Evolutionary conservation across 1,140 invertebrate species (phyloP).

Genomic region (Diprion similis): DNA sequence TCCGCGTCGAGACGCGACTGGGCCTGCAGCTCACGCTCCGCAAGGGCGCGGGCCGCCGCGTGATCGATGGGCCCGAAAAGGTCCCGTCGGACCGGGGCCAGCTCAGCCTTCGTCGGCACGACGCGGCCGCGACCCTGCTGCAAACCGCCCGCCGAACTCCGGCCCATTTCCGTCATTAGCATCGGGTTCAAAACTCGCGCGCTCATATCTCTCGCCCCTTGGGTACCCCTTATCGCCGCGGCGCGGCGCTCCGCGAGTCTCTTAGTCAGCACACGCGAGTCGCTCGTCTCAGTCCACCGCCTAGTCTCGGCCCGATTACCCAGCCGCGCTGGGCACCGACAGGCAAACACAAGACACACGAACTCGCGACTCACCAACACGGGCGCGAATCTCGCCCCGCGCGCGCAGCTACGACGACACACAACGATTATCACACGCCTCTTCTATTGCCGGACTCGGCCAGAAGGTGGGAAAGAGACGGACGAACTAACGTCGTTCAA

Average conservation of each 20-base stretch:
- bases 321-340: background rate
- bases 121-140: slow-evolving; percentile 29
- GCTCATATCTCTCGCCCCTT: slow-evolving; percentile 50
- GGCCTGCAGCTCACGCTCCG: slow-evolving; percentile 55
- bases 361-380: no score
- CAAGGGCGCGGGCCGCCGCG: slow-evolving; percentile 56
- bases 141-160: slow-evolving; percentile 42
- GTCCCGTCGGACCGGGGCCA: slow-evolving; percentile 57
- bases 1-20: slow-evolving; percentile 56
- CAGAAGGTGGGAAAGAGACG: no score
- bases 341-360: background rate
- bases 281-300: no score
- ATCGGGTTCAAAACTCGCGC: slow-evolving; percentile 61
- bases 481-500: no score
- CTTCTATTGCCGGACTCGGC: no score
- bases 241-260: background rate
- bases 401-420: no score
- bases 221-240: background rate
- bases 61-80: slow-evolving; percentile 65
- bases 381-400: no score
- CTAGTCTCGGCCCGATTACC: background rate
- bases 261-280: background rate
- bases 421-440: no score
- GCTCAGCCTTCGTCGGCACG: slow-evolving; percentile 47
- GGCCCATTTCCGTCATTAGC: slow-evolving; percentile 60